Base-by-base conservation (phyloP, 2,888 invertebrate species). In the Beris chalybata region DNA sequence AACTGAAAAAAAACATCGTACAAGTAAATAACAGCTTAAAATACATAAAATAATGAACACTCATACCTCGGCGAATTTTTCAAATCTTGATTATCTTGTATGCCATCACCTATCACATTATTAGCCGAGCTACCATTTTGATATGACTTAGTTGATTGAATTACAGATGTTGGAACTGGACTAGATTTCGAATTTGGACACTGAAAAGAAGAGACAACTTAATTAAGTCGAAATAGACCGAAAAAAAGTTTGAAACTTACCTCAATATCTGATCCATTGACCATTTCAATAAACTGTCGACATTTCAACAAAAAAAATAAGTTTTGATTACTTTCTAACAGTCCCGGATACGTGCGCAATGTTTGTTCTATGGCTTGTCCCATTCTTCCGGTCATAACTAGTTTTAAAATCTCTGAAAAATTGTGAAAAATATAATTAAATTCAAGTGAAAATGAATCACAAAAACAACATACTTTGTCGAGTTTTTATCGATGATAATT, bases 241-340 rank as follows among this genome's bases (percentile, higher is more conserved):
- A 22, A 22, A 22, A 22, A 65, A 66, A 58, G 65, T 65, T n/a
- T 61, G 66, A 76, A 73, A 78, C 83, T 81, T 83, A 85, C 87
- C 81, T 88, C 91, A 54, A 89, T 86, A 81, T 95, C 94, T 65
- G 92, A 89, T 67, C 95, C 95, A 81, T 93, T 93, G 72, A 98
- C 94, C 95, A 97, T 97, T 83, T 99, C 98, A 47, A 98, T 93
- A 83, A 99, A 99, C 84, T 99, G 97, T 70, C 98, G 90, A 79
- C 97, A 97, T 83, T 97, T 97, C 76, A 98, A 87, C 85, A 93
- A 90, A 83, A 99, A 97, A 79, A 95, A 85, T 74, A 98, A 86
- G 82, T 95, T 94, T 74, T 88, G 89, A 83, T 97, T 93, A 67
- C 88, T 86, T 80, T 97, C 95, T 76, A 98, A 84, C 70, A 98